Conservation (phyloP, 2,888 invertebrate genomes). For the Scaptomyza cyrtandrae region DNA sequence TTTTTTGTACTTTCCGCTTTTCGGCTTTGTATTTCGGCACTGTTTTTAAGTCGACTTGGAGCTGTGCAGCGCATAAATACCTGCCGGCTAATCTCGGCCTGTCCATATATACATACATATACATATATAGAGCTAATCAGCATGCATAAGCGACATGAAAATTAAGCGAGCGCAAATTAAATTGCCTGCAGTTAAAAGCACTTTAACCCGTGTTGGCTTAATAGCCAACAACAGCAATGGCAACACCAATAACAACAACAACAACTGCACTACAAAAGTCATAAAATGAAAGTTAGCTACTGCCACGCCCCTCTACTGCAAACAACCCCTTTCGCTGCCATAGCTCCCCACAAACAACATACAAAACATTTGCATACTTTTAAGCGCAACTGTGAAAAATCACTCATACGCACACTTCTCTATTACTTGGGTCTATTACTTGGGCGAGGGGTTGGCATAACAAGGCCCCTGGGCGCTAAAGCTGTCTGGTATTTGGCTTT, state of each 20-base stretch:
- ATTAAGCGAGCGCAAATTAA: constrained; percentile 71
- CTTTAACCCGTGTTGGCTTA: constrained; percentile 59
- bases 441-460: constrained; percentile 50
- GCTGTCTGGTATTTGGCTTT: constrained; percentile 66
- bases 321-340: constrained; percentile 37
- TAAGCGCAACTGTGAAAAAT: constrained; percentile 76
- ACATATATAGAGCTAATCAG: constrained; percentile 74
- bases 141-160: constrained; percentile 59
- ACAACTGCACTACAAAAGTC: constrained; percentile 46
- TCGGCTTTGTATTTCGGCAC: constrained; percentile 2
- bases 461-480: constrained; percentile 62
- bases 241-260: constrained; percentile 30
- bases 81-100: constrained; percentile 69
- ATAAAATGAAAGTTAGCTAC: constrained; percentile 66
- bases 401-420: constrained; percentile 78
- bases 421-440: constrained; percentile 45
- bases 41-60: constrained; percentile 52
- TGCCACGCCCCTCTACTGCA: constrained; percentile 57
- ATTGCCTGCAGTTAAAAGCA: constrained; percentile 82
- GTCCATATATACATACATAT: constrained; percentile 38
- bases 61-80: constrained; percentile 43
- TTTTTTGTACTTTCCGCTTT: constrained; percentile 7
- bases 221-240: constrained; percentile 40
- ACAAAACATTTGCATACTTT: constrained; percentile 83
- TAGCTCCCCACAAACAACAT: constrained; percentile 14